Base-by-base conservation (phyloP, 2,797 vertebrate species). In the Siniperca scherzeri region DNA sequence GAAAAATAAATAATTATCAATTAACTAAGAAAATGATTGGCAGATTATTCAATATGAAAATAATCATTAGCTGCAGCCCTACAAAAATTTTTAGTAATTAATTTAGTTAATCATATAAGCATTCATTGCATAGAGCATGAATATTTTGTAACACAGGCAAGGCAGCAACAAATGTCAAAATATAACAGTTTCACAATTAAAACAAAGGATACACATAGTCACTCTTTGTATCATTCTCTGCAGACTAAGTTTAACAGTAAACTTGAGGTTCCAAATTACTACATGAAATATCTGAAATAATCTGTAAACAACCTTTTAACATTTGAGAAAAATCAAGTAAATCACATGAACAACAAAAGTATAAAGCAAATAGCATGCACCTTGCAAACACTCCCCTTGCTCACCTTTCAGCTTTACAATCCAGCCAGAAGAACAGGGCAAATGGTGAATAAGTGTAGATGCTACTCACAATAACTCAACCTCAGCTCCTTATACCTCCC, bases 361-460 rank as follows among this genome's bases (percentile, higher is more conserved):
- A 14, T n/a, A 21, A 10, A 42, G 4, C 2, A 69, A 27, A 42
- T 3, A 52, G 6, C 11, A 10, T 3, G 13, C 7, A 22, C 30
- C 7, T 5, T n/a, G 36, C 9, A 33, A 71, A 22, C 42, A n/a
- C 42, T 46, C 30, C 7, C 10, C 1, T 7, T 55, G 16, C 40
- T 79, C 52, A 48, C 61, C 27, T 70, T 50, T 42, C 42, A 64
- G 33, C 11, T 72, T 69, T 12, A 74, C 19, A 33, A n/a, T 19
- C 60, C 44, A 71, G 44, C 8, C 0, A 3, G 19, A 9, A 62
- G 22, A 60, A 42, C 5, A 52, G 16, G 53, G 36, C 22, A 48
- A 42, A 44, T 7, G 7, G 36, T 4, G 4, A 7, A 17, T 21
- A 46, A 22, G 10, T 36, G 21, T 7, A 12, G 22, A 17, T 13